Base-by-base conservation (phyloP, 2,888 invertebrate species). In the Galerucella pusilla region DNA sequence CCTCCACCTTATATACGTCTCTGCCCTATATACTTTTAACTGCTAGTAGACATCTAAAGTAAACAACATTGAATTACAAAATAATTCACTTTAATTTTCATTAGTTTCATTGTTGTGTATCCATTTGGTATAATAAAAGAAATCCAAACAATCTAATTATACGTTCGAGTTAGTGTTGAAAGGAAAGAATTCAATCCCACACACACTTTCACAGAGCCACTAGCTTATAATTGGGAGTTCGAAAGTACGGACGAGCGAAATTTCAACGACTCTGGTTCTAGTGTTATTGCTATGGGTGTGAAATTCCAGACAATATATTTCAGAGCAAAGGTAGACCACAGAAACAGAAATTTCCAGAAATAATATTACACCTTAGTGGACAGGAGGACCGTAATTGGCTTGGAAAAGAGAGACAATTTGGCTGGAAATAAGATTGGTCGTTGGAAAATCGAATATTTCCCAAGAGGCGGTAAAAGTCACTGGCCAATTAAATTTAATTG, bases 361-460 rank as follows among this genome's bases (percentile, higher is more conserved):
- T 70, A 70, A 70, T 70, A 70, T 70, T 70, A 70, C 70, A 70
- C 70, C 63, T 64, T 70, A 70, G 70, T 70, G 70, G 70, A 70
- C 70, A 70, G 64, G 63, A 70, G 16, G 64, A 61, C 54, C 70
- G 70, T 70, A 70, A 70, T 70, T 70, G 70, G 70, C 64, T 61
- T 35, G 70, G 63, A 70, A 20, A 20, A 70, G 54, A 70, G 70
- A 70, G 70, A 70, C 63, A 70, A 63, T 70, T 70, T 64, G n/a
- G 20, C 54, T 11, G 70, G 63, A 70, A 70, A 63, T 70, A 45
- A 16, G 63, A 70, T 70, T 70, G 70, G 63, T 54, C 54, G 63
- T 54, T 63, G 63, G 70, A 70, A 70, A 70, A 70, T 70, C 63
- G 70, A 70, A 61, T 52, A 70, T 70, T 61, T 70, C 52, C 35